Percentiles rank a stretch among this genome's conserved stretches.
phyloP scores from a whole-genome alignment of 2,797 vertebrate species.

The Acanthurus leucopareius region DNA sequence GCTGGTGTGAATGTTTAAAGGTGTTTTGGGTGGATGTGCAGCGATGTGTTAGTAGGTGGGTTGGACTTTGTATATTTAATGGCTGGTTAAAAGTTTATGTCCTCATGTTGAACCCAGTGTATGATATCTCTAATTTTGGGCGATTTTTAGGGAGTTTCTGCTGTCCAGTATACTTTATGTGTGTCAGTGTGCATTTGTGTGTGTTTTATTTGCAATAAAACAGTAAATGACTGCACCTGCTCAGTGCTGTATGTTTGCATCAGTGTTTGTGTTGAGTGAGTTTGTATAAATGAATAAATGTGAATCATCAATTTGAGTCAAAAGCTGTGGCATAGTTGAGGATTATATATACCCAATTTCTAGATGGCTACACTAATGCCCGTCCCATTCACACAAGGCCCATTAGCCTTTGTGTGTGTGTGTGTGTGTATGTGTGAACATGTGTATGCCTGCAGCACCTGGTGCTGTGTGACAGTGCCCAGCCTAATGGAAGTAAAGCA shows the following conservation, averaged over 20 bases:
- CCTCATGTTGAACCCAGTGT: conserved; percentile 56
- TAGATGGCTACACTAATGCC: conserved; percentile 70
- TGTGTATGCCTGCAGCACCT: conserved; percentile 65
- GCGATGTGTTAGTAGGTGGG: background rate
- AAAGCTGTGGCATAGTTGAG: conserved; percentile 67
- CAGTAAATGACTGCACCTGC: conserved; percentile 50
- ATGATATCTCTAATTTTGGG: conserved; percentile 59
- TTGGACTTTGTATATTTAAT: conserved; percentile 39
- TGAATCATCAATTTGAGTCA: conserved; percentile 75
- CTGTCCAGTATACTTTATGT: conserved; percentile 16
- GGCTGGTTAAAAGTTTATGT: conserved; percentile 38
- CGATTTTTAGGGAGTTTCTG: conserved; percentile 47
- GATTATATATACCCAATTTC: conserved; percentile 75
- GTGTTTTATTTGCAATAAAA: conserved; percentile 39
- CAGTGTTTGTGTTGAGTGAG: conserved; percentile 44
- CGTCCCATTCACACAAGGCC: conserved; percentile 72
- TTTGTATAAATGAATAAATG: conserved; percentile 58
- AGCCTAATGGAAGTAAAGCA: conserved; percentile 82
- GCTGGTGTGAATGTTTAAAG: conserved; percentile 11
- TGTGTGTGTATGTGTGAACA: conserved; percentile 22
- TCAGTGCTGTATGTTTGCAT: conserved; percentile 28
- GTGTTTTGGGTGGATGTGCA: conserved; percentile 22
- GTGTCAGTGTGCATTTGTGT: conserved; percentile 37
- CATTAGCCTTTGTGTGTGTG: conserved; percentile 59
- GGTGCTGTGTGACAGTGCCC: conserved; percentile 72